Base-by-base conservation (phyloP, 1,140 invertebrate species). In the Neodiprion virginianus region DNA sequence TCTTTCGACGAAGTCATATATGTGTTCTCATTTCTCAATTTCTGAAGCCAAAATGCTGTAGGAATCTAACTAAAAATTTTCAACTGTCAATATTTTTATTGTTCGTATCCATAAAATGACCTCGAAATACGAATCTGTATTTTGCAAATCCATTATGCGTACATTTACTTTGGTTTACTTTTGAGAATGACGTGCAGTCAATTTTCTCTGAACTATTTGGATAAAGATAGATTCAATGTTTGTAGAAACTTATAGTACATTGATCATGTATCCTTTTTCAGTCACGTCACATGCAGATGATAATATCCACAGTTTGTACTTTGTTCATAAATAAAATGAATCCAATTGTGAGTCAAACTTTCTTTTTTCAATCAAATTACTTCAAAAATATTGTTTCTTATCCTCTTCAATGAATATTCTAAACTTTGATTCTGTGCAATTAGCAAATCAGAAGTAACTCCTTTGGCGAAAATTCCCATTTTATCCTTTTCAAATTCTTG, bases 301-400 rank as follows among this genome's bases (percentile, higher is more conserved):
- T 53, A 53, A 11, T 78, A 72, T 78, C 76, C 72, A 78, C 76
- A 78, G 21, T 74, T 69, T 74, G 69, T 70, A 73, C 72, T 72
- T 72, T 11, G 50, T 48, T 68, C 74, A 76, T 74, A 74, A 76
- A 76, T 68, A 17, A 68, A 68, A 11, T 68, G 9, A 68, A 9
- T 10, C 17, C 17, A 17, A 68, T 68, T 68, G 28, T 40, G 28
- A 53, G n/a, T 53, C n/a, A 14, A 2, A 11, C 10, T 53, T 53
- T 11, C n/a, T n/a, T 11, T 0, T 92, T 93, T 0, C 91, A 93
- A 75, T 84, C 91, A 48, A 87, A 91, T 77, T 92, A 89, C 81
- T 95, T 92, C 89, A 17, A 84, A 89, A 53, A 81, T 85, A 70
- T 11, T 53, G 10, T 53, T 11, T 14, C 10, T 11, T 11, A 21